Evolutionary conservation across 2,888 invertebrate genomes (phyloP).

Genomic region (Anthrax anthrax): DNA sequence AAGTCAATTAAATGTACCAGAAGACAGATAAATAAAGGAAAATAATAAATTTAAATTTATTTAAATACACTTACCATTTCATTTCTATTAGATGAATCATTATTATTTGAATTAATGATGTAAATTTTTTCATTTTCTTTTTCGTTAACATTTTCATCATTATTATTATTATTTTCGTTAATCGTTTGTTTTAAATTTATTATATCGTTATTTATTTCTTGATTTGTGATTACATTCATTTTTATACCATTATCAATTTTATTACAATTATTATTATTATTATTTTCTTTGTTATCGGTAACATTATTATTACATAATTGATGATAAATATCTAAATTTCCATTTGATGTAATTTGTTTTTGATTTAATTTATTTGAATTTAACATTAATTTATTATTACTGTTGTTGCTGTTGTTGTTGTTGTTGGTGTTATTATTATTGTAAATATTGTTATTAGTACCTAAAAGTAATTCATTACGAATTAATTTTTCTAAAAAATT

Average conservation of each 20-base stretch:
- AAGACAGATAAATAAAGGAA: too few species aligned
- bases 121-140: background rate
- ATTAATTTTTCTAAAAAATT: constrained; percentile 29
- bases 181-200: too few species aligned
- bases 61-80: constrained; percentile 12
- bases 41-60: too few species aligned
- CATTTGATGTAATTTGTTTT: too few species aligned
- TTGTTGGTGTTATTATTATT: constrained; percentile 3
- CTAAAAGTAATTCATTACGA: constrained; percentile 24
- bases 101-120: background rate
- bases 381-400: constrained; percentile 1
- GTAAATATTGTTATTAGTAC: constrained; percentile 19
- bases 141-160: background rate
- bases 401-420: constrained; percentile 9
- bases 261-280: background rate
- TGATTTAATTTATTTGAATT: too few species aligned
- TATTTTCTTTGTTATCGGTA: background rate
- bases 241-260: background rate
- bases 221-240: background rate
- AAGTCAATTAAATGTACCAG: too few species aligned
- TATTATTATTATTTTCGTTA: background rate
- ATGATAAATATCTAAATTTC: too few species aligned
- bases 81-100: constrained; percentile 10
- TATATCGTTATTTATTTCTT: background rate
- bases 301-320: background rate